A percentile compares a stretch with the other conserved stretches of the same genome.
These are phyloP conservation scores for Labroides dimidiatus DNA, from an alignment of 2,797 vertebrate genomes.

Conservation along the genomic window DNA sequence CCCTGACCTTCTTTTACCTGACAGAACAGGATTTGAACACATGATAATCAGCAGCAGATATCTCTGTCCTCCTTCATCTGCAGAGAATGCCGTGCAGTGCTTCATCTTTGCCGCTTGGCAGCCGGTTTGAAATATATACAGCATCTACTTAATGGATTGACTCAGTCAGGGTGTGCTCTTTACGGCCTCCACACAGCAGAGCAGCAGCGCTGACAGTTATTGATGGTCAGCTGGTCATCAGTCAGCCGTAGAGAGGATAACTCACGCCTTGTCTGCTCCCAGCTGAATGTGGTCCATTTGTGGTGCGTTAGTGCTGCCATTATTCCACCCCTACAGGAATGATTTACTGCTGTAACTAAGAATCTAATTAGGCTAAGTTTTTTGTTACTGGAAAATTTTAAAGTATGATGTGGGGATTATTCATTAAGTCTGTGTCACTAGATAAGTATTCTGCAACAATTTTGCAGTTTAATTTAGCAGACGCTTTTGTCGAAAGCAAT, in stretches of 20 bases:
- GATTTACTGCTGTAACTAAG: conserved; percentile 2
- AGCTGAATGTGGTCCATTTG: conserved; percentile 10
- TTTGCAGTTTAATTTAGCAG: no score
- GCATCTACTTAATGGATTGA: conserved; percentile 33
- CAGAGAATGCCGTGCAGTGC: neutral
- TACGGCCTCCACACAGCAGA: conserved; percentile 10
- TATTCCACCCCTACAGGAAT: neutral
- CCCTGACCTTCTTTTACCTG: neutral
- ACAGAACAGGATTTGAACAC: conserved; percentile 13
- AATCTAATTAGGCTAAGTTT: conserved; percentile 7
- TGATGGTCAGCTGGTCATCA: conserved; percentile 24
- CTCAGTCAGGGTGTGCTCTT: conserved; percentile 13
- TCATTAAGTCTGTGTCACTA: neutral
- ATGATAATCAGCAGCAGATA: conserved; percentile 34
- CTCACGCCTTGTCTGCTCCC: conserved; percentile 6
- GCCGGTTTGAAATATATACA: conserved; percentile 21
- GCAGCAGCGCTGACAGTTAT: conserved; percentile 18
- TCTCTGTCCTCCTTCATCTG: conserved; percentile 18
- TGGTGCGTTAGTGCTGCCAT: neutral
- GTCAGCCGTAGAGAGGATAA: conserved; percentile 7
- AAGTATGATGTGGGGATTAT: no score
- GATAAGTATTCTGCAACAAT: no score
- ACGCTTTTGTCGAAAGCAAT: no score
- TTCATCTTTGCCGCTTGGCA: neutral
- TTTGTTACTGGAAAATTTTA: no score